These are phyloP conservation scores for Melanostigma gelatinosum DNA, from an alignment of 2,113 vertebrate genomes.

Conservation along the genomic window DNA sequence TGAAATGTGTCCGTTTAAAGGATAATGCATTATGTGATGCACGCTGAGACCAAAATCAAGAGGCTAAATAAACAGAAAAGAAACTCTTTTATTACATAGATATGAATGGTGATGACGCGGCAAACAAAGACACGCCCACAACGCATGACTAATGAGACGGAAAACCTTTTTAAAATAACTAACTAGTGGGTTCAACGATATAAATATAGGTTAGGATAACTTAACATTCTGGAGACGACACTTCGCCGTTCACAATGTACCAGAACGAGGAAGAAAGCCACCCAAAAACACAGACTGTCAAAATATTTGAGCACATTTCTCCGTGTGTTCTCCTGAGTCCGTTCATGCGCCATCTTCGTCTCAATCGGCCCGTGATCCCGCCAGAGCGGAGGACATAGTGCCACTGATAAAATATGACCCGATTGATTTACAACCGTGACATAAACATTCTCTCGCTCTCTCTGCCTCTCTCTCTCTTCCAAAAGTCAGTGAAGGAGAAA, in stretches of 20 bases:
- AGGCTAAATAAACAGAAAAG: too few species aligned
- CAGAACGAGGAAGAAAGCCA: not conserved
- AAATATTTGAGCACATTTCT: not conserved
- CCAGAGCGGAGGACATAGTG: not conserved
- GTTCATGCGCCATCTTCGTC: slow-evolving; percentile 5
- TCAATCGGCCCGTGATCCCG: not conserved
- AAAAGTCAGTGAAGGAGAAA: slow-evolving; percentile 53
- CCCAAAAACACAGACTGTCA: not conserved
- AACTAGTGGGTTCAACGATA: too few species aligned
- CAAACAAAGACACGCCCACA: too few species aligned
- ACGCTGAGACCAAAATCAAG: too few species aligned
- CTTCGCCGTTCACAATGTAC: not conserved
- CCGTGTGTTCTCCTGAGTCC: not conserved
- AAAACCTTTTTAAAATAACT: too few species aligned
- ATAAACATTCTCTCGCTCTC: not conserved
- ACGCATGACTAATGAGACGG: too few species aligned
- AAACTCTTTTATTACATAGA: too few species aligned
- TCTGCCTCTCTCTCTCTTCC: not conserved
- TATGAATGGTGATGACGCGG: too few species aligned
- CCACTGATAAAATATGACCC: slow-evolving; percentile 33
- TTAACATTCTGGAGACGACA: not conserved
- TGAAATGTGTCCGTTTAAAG: too few species aligned
- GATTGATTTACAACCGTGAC: slow-evolving; percentile 17
- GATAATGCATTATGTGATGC: too few species aligned
- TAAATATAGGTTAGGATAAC: too few species aligned